Percentiles rank a stretch among this genome's conserved stretches.
These are phyloP conservation scores for Lophius piscatorius DNA, from an alignment of 2,113 vertebrate species.

Conservation along the genomic window DNA sequence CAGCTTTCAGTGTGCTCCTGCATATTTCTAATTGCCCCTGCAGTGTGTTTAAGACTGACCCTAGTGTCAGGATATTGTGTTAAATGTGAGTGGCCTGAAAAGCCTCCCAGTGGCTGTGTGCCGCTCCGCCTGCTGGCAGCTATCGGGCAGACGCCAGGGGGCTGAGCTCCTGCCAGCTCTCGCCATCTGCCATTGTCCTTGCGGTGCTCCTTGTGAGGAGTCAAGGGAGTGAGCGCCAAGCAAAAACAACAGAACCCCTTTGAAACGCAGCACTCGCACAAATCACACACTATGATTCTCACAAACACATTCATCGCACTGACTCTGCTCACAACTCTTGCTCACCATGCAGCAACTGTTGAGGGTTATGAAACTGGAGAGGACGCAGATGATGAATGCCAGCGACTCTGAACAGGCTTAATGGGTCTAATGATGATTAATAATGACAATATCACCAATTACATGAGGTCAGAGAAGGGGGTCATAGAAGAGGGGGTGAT, in stretches of 20 bases:
- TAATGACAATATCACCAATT: conserved; percentile 26
- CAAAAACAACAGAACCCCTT: conserved; percentile 55
- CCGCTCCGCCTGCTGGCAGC: conserved; percentile 37
- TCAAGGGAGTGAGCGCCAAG: conserved; percentile 26
- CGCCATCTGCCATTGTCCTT: conserved; percentile 63
- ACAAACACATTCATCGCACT: conserved; percentile 15
- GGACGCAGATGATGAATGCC: conserved; percentile 30
- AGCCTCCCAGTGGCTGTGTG: conserved; percentile 23
- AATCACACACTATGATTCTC: conserved; percentile 20
- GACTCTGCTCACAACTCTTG: conserved; percentile 39
- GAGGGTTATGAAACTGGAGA: conserved; percentile 25
- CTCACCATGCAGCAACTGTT: conserved; percentile 56
- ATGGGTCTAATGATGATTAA: conserved; percentile 26
- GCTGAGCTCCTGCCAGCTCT: conserved; percentile 34
- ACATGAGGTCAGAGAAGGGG: conserved; percentile 2
- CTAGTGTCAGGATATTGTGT: conserved; percentile 44
- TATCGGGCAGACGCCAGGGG: conserved; percentile 6
- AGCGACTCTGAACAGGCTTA: conserved; percentile 15
- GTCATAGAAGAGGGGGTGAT: conserved; percentile 1
- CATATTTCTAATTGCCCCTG: conserved; percentile 15
- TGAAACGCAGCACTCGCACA: conserved; percentile 16
- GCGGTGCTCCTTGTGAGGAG: conserved; percentile 36
- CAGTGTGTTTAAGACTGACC: conserved; percentile 48
- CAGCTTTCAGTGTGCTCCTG: not conserved
- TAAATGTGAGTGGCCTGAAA: conserved; percentile 32